Percentiles rank a stretch among this genome's conserved stretches.
Conservation (phyloP, 2,797 vertebrate genomes). For the Muraenolepis orangiensis region DNA sequence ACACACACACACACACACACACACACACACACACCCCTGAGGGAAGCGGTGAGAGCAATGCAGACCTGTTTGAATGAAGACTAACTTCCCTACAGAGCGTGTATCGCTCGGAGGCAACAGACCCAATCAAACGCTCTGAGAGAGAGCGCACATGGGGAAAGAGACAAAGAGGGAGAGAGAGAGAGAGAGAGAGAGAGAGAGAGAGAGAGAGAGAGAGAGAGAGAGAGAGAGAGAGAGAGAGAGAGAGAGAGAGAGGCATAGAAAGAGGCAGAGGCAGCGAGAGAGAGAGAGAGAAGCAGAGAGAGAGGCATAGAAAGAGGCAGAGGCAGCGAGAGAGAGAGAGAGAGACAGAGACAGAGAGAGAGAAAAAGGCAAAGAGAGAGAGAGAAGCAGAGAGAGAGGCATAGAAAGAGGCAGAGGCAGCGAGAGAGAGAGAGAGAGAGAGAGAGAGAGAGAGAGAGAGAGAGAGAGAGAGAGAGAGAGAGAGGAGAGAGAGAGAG, state of each 20-base stretch:
- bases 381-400: constrained; percentile 1
- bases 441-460: constrained; percentile 3
- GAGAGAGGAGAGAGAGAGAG: no score
- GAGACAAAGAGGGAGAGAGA: constrained; percentile 18
- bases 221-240: constrained; percentile 2
- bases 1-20: neutral
- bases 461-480: no score
- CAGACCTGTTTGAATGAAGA: constrained; percentile 64
- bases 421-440: constrained; percentile 12
- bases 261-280: no score
- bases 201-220: constrained; percentile 12
- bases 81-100: constrained; percentile 45
- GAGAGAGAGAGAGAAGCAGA: no score
- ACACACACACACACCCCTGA: constrained; percentile 9
- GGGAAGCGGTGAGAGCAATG: constrained; percentile 44
- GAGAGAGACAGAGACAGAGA: neutral
- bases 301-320: no score
- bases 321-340: no score
- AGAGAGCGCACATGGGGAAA: constrained; percentile 6
- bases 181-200: constrained; percentile 26
- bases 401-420: constrained; percentile 24
- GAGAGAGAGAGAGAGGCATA: no score
- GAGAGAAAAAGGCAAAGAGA: constrained; percentile 16
- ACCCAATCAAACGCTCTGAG: constrained; percentile 39
- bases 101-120: constrained; percentile 40